Percentiles rank a stretch among this genome's conserved stretches.
phyloP scores from a whole-genome alignment of 53 echinoderm and acorn worm species.

The Paelopatides confundens region DNA sequence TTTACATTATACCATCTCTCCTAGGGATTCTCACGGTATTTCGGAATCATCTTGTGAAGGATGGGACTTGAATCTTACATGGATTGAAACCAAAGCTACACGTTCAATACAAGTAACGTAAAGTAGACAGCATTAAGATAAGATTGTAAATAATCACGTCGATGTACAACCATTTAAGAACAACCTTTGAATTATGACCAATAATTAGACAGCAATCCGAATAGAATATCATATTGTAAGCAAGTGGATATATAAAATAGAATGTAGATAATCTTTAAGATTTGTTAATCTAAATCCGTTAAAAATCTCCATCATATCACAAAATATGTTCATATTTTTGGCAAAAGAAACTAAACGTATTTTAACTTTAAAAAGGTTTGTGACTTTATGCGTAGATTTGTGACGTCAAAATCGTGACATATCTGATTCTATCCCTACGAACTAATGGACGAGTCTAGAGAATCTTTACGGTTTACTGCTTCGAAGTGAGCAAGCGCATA shows the following conservation, averaged over 20 bases:
- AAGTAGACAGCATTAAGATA: background rate
- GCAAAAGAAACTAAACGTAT: too few species aligned
- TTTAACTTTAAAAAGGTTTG: too few species aligned
- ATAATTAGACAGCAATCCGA: background rate
- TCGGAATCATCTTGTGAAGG: background rate
- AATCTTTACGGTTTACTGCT: conserved; percentile 26
- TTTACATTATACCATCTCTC: too few species aligned
- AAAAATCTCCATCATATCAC: too few species aligned
- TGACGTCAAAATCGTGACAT: too few species aligned
- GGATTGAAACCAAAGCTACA: background rate
- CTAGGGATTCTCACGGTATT: too few species aligned
- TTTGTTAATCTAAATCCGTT: too few species aligned
- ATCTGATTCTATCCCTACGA: background rate
- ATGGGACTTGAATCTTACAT: background rate
- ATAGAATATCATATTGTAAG: background rate
- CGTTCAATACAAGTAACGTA: background rate
- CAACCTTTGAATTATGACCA: background rate
- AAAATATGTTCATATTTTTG: too few species aligned
- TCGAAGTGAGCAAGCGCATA: conserved; percentile 40
- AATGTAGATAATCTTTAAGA: too few species aligned
- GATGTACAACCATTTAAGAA: background rate
- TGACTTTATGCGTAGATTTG: too few species aligned
- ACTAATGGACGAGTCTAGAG: conserved; percentile 26
- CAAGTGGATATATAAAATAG: background rate
- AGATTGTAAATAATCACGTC: background rate